A percentile compares a stretch with the other conserved stretches of the same genome.
phyloP scores from a whole-genome alignment of 2,113 vertebrate genomes.

The Chloropsis cyanopogon region DNA sequence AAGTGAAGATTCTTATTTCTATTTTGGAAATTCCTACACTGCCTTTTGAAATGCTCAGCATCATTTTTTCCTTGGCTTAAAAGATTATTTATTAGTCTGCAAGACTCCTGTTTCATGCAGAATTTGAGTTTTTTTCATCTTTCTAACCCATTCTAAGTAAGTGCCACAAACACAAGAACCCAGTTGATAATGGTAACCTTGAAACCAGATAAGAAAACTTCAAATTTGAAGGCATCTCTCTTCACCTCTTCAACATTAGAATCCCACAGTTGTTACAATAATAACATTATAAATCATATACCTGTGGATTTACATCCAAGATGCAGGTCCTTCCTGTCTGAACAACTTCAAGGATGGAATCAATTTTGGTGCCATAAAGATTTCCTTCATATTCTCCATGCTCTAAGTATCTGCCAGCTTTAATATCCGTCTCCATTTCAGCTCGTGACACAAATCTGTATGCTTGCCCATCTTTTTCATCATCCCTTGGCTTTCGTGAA shows the following conservation, averaged over 20 bases:
- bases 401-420: conserved; percentile 91
- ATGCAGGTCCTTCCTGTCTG: conserved; percentile 90
- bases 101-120: background rate
- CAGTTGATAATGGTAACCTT: background rate
- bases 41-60: background rate
- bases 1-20: background rate
- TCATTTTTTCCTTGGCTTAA: background rate
- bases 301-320: conserved; percentile 97
- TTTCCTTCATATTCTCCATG: conserved; percentile 97
- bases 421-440: conserved; percentile 93
- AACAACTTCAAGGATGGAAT: conserved; percentile 96
- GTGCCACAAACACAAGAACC: background rate
- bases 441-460: conserved; percentile 90
- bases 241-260: background rate
- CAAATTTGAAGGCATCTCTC: background rate
- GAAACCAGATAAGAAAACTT: background rate
- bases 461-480: conserved; percentile 91
- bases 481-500: conserved; percentile 89
- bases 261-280: background rate
- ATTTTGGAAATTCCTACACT: background rate
- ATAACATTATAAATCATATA: conserved; percentile 22
- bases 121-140: background rate
- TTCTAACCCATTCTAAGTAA: background rate
- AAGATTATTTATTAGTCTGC: background rate
- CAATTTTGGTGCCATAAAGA: conserved; percentile 97